A percentile compares a stretch with the other conserved stretches of the same genome.
Evolutionary conservation across 2,888 invertebrate species (phyloP).

Genomic region (Blomia tropicalis): DNA sequence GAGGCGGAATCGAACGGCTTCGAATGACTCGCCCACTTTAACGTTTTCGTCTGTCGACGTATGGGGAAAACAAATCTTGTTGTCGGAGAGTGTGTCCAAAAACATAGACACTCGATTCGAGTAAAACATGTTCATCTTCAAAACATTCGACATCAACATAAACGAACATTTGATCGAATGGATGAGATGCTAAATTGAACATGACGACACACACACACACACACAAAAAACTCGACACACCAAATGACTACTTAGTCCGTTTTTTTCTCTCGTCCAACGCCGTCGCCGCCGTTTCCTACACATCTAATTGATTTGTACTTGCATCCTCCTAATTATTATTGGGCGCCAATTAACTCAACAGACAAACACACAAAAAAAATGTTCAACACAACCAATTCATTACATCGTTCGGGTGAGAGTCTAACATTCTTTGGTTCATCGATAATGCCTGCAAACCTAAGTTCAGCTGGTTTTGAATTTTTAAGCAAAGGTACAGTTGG

Average conservation of each 20-base stretch:
- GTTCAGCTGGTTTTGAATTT: neutral
- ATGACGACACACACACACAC: neutral
- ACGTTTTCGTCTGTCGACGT: no score
- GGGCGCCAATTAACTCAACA: slow-evolving; percentile 5
- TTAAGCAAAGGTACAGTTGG: neutral
- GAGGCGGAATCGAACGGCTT: slow-evolving; percentile 11
- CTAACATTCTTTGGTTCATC: neutral
- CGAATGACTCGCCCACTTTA: slow-evolving; percentile 15
- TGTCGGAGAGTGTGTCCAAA: no score
- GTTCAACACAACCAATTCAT: neutral
- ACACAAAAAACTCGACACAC: no score
- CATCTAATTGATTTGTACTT: slow-evolving; percentile 9
- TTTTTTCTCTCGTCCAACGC: neutral
- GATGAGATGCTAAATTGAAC: slow-evolving; percentile 10
- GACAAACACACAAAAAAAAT: neutral
- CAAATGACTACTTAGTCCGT: neutral
- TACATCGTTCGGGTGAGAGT: neutral
- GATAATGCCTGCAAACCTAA: neutral
- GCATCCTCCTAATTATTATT: neutral
- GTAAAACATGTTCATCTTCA: neutral
- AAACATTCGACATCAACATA: no score
- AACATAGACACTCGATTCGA: no score
- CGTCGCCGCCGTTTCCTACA: no score
- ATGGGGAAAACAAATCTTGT: no score
- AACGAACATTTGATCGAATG: no score